These are phyloP conservation scores for Plumapathes pennacea DNA, from an alignment of 92 coral and sea anemone species.

Conservation along the genomic window DNA sequence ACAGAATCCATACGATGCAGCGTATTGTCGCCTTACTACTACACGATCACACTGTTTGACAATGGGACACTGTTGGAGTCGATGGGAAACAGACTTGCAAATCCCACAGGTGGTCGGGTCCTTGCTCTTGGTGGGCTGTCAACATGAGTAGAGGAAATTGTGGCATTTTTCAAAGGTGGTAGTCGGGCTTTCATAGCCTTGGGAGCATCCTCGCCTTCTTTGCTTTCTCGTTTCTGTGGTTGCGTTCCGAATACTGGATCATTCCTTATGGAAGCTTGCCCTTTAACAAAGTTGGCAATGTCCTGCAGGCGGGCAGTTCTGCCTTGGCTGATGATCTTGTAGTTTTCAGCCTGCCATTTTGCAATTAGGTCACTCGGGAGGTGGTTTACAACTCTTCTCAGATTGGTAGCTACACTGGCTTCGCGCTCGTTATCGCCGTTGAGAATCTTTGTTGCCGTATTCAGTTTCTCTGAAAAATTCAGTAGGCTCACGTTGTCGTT, in stretches of 20 bases:
- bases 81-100: slow-evolving; percentile 18
- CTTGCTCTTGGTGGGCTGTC: too few species aligned
- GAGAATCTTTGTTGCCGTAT: slow-evolving; percentile 53
- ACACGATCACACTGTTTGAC: slow-evolving; percentile 30
- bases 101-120: too few species aligned
- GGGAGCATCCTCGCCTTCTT: slow-evolving; percentile 19
- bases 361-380: slow-evolving; percentile 44
- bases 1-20: slow-evolving; percentile 37
- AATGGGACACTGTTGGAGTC: slow-evolving; percentile 33
- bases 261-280: slow-evolving; percentile 54
- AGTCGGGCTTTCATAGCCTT: too few species aligned
- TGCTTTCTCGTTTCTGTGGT: slow-evolving; percentile 16
- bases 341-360: slow-evolving; percentile 48
- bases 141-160: too few species aligned
- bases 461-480: slow-evolving; percentile 43
- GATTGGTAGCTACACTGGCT: slow-evolving; percentile 53
- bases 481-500: slow-evolving; percentile 47
- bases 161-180: too few species aligned
- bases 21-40: slow-evolving; percentile 43
- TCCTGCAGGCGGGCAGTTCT: slow-evolving; percentile 33
- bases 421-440: slow-evolving; percentile 46
- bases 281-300: slow-evolving; percentile 44
- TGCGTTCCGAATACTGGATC: slow-evolving; percentile 44
- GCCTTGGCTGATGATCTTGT: slow-evolving; percentile 28
- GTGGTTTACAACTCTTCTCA: slow-evolving; percentile 33